Percentiles rank a stretch among this genome's conserved stretches.
phyloP scores from a whole-genome alignment of 2,797 vertebrate species.

The Paguma larvata region DNA sequence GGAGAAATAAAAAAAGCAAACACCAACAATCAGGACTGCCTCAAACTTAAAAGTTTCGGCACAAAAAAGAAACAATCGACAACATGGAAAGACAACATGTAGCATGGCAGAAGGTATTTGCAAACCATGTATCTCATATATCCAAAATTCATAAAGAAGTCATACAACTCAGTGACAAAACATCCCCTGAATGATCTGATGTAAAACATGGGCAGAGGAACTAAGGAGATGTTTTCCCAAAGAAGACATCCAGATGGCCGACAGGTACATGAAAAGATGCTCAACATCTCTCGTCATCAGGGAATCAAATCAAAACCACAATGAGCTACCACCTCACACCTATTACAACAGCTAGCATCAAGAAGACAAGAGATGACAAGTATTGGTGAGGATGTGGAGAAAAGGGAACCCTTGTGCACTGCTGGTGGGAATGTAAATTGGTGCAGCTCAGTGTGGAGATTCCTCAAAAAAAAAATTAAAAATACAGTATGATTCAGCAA shows the following conservation, averaged over 20 bases:
- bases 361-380: background rate
- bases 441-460: background rate
- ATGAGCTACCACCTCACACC: background rate
- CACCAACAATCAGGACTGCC: background rate
- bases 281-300: background rate
- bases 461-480: slow-evolving; percentile 4
- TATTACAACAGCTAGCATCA: background rate
- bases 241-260: background rate
- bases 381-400: background rate
- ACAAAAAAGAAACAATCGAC: background rate
- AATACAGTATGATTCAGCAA: background rate
- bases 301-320: background rate
- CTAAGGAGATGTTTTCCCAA: background rate
- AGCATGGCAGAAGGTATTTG: background rate
- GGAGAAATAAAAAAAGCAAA: background rate
- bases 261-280: background rate
- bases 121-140: background rate
- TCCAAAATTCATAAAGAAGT: background rate
- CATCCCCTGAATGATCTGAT: background rate
- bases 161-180: background rate
- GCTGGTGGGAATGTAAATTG: too few relatives aligned
- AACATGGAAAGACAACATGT: background rate
- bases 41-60: background rate
- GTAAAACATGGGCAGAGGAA: background rate
- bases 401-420: background rate